Percentiles rank a stretch among this genome's conserved stretches.
These are phyloP conservation scores for Loris lydekkerianus DNA, from an alignment of 2,797 vertebrate genomes.

Conservation along the genomic window DNA sequence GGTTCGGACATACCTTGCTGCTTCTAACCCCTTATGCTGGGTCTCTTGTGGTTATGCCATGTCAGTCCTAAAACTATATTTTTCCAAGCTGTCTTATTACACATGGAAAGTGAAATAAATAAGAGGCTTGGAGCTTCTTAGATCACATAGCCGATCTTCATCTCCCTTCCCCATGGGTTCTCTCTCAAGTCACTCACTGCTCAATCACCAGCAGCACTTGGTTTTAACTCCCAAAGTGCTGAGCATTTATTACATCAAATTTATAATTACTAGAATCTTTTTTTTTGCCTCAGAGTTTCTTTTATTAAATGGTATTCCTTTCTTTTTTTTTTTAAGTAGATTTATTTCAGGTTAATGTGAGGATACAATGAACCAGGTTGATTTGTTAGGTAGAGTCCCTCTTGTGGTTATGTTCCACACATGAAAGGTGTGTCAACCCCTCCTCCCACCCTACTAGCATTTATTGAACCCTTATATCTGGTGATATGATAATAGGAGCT, in stretches of 20 bases:
- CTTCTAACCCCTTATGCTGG: background rate
- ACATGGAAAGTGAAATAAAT: background rate
- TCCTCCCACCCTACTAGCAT: no score
- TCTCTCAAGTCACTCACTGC: background rate
- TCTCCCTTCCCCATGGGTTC: background rate
- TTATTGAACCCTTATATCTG: background rate
- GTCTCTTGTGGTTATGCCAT: background rate
- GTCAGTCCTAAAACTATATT: background rate
- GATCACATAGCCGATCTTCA: background rate
- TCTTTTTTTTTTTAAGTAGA: no score
- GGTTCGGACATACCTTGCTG: no score
- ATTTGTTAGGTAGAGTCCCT: no score
- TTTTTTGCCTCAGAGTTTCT: no score
- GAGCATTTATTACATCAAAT: background rate
- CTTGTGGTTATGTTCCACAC: no score
- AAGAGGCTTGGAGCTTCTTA: background rate
- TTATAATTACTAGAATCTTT: background rate
- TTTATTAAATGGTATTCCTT: no score
- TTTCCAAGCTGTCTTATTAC: background rate
- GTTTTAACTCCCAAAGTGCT: background rate
- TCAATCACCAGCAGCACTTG: background rate
- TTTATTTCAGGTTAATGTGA: no score
- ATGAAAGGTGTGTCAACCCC: no score
- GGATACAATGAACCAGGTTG: no score
- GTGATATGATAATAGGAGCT: background rate